Base-by-base conservation (phyloP, 2,797 vertebrate species). In the Morus bassanus region DNA sequence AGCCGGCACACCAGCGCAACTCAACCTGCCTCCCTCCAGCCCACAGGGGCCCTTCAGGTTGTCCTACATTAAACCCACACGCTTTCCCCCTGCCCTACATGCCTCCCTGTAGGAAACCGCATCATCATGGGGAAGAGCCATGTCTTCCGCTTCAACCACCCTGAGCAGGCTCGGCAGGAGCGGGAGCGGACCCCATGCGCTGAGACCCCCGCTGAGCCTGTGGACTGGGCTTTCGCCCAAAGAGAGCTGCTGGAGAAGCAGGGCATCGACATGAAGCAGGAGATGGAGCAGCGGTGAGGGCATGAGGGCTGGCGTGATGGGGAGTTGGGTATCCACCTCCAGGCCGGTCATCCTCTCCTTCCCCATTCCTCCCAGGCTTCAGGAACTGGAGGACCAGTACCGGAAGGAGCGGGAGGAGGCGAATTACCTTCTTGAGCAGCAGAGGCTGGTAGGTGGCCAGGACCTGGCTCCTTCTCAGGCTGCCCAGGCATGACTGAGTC, bases 81-180 rank as follows among this genome's bases (percentile, higher is more conserved):
- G 53, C 30, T 89, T 69, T 80, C 16, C 24, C 48, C 17, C 9
- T 1, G 0, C 27, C 4, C 13, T 0, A 0, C 3, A 0, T 43
- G 6, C 63, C 2, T 9, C 28, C 18, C 70, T n/a, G 39, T 92
- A 99, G 99, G 99, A 89, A 99, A 99, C 91, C 99, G 99, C 76
- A 99, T 99, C 95, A 99, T 99, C 97, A 98, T 99, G 98, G 99
- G 99, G 1, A 99, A 99, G 98, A 99, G 99, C 97, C 99, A 99
- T 0, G 99, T 99, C 54, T 99, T 99, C 98, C 98, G 99, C 31
- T 99, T 99, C 97, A 99, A 99, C 97, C 99, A 99, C 94, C 99
- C 99, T 0, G 99, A 99, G 95, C 99, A 99, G 98, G 99, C 99
- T 4, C 98, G 99, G 18, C 99, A 99, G 51, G 99, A 99, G 97